Evolutionary conservation across 1,140 invertebrate species (phyloP), one percentile per base, ranked within the genome.

Genomic region (Drosophila sproati): DNA sequence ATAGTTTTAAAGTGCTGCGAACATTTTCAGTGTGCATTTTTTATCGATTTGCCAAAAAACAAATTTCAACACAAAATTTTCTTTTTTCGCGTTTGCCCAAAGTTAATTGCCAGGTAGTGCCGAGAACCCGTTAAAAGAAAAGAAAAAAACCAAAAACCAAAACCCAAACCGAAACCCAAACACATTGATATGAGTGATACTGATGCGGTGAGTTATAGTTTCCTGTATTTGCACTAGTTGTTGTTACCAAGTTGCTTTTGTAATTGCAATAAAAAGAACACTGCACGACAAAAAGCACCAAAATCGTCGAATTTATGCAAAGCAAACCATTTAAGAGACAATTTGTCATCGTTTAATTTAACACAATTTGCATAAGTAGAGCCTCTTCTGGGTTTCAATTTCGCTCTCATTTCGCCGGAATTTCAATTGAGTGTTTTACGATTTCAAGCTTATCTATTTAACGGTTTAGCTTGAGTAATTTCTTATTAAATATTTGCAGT

Each of bases 141-240:
- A 59, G 32, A 39, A 10, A 31, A 1, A 59, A 60, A 34, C n/a
- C 28, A 8, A 20, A 41, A 54, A 43, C 12, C 45, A 12, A 29
- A 31, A 47, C 41, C 12, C 3, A 8, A 63, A 34, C 51, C 35
- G 20, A 55, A 6, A n/a, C 39, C 63, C 35, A 43, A 43, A 32
- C 37, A 51, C 20, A 59, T 55, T 57, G 59, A 73, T 64, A 91
- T 91, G 89, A 82, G 89, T 56, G 89, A 91, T 73, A 76, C 89
- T 68, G 89, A 91, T 89, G 89, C 89, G 88, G 89, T 91, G 73
- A 91, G 89, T 91, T 66, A 1, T n/a, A 60, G 6, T n/a, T 20
- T 66, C 1, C 34, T 41, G 5, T 50, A 34, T 31, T 8, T 20
- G 45, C 20, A 5, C 20, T 20, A 70, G 10, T 37, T 51, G 6